A percentile compares a stretch with the other conserved stretches of the same genome.
Evolutionary conservation across 1,140 invertebrate species (phyloP).

Genomic region (Nephila pilipes): DNA sequence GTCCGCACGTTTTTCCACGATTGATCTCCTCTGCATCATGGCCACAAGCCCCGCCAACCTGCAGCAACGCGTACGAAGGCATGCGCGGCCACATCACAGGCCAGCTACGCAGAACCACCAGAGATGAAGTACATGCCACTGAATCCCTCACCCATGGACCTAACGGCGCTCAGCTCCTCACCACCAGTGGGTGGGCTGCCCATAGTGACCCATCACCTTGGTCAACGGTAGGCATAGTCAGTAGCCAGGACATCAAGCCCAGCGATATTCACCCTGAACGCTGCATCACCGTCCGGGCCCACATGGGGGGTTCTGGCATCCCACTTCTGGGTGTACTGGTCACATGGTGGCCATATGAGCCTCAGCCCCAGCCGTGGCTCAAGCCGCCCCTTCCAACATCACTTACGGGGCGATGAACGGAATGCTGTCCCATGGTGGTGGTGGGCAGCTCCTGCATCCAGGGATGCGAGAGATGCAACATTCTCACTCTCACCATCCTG

Average conservation of each 20-base stretch:
- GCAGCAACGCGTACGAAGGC: slow-evolving; percentile 76
- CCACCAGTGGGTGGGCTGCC: slow-evolving; percentile 85
- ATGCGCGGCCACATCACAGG: slow-evolving; percentile 82
- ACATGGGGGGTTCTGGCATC: slow-evolving; percentile 78
- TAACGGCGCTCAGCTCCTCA: slow-evolving; percentile 85
- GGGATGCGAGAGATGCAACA: slow-evolving; percentile 85
- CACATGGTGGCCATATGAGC: slow-evolving; percentile 77
- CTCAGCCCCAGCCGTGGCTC: slow-evolving; percentile 78
- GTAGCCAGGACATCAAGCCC: slow-evolving; percentile 80
- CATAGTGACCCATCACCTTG: slow-evolving; percentile 88
- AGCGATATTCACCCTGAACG: slow-evolving; percentile 82
- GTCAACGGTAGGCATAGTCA: slow-evolving; percentile 81
- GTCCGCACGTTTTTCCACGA: slow-evolving; percentile 62
- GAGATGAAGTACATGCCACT: slow-evolving; percentile 97
- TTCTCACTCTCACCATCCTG: slow-evolving; percentile 84
- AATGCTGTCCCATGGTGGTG: slow-evolving; percentile 73
- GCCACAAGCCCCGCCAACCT: slow-evolving; percentile 78
- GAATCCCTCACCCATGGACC: slow-evolving; percentile 88
- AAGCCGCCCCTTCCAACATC: slow-evolving; percentile 78
- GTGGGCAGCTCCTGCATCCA: slow-evolving; percentile 85
- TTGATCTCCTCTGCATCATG: slow-evolving; percentile 78
- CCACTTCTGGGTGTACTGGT: slow-evolving; percentile 83
- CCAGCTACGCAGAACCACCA: slow-evolving; percentile 86
- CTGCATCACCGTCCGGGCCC: slow-evolving; percentile 82
- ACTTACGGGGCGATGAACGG: slow-evolving; percentile 81